These are phyloP conservation scores for Tipula unca DNA, from an alignment of 2,888 invertebrate species.

Conservation along the genomic window DNA sequence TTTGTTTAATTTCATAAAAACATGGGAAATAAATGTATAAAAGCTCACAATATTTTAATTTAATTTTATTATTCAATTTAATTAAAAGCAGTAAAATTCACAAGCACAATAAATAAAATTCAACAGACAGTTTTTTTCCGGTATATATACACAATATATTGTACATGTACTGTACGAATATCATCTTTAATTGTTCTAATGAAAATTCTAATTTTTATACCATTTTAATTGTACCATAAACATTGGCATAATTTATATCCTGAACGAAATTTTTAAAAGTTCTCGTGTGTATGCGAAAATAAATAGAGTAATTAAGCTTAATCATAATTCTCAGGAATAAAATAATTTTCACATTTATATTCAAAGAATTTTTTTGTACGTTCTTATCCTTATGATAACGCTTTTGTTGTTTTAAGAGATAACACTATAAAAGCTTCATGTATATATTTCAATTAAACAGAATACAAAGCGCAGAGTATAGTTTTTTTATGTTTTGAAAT, in stretches of 20 bases:
- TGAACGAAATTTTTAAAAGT: background rate
- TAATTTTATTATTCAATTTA: constrained; percentile 8
- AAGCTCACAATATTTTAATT: background rate
- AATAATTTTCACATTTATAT: constrained; percentile 2
- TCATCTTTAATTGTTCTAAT: background rate
- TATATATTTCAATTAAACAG: background rate
- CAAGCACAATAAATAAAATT: background rate
- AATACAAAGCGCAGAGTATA: background rate
- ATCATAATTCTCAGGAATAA: background rate
- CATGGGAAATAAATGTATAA: background rate
- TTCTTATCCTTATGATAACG: background rate
- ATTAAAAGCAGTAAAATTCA: background rate
- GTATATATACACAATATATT: background rate
- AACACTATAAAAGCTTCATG: background rate
- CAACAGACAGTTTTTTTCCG: background rate
- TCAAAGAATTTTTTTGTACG: background rate
- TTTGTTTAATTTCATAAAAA: no score
- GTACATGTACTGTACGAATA: background rate
- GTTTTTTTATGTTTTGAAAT: background rate
- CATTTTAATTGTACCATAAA: constrained; percentile 8
- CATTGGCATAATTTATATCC: constrained; percentile 8
- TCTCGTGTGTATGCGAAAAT: background rate
- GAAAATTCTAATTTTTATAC: constrained; percentile 4
- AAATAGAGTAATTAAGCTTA: background rate
- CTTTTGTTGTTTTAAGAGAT: background rate